Base-by-base conservation (phyloP, 1,140 invertebrate genomes). In the Spodoptera frugiperda region DNA sequence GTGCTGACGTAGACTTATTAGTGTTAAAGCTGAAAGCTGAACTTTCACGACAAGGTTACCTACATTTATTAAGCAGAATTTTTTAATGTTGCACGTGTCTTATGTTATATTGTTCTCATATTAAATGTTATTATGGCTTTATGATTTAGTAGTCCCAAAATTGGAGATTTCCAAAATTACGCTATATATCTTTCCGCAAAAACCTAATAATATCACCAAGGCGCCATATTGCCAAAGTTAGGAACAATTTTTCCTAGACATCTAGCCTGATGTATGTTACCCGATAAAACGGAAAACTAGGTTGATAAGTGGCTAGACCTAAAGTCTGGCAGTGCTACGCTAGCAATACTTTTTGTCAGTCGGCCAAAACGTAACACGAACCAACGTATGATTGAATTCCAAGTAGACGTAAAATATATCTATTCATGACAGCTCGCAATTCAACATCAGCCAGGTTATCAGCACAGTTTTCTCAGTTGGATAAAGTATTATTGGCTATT, bases 51-150 rank as follows among this genome's bases (percentile, higher is more conserved):
- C 33, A 33, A 44, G 33, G 57, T 39, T 44, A 17, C 30, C 33
- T 39, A 39, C n/a, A n/a, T 25, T 25, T 25, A 59, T 59, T 59
- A 15, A 33, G 15, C 14, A 59, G 8, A 14, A 30, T 59, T 61
- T 61, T 61, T 44, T 44, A 30, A 61, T 44, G 11, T 61, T 61
- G 30, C 57, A 61, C 57, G 33, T 61, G 57, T 33, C n/a, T 15
- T 17, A 33, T 53, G 49, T 14, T 53, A 17, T 25, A 59, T 30
- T 25, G 15, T 14, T 59, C 25, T 33, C 2, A 8, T 30, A 14
- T 3, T 3, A 15, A 10, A 3, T 15, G 30, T 10, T 8, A 33
- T 30, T 15, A 39, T 5, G 5, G 33, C 4, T 39, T 10, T 39
- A 39, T 39, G 8, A 39, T 39, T 39, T 1, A 30, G 33, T 39